Percentiles rank a stretch among this genome's conserved stretches.
These are phyloP conservation scores for Lepetodrilus schrolli DNA, from an alignment of 2,888 invertebrate genomes.

Conservation along the genomic window DNA sequence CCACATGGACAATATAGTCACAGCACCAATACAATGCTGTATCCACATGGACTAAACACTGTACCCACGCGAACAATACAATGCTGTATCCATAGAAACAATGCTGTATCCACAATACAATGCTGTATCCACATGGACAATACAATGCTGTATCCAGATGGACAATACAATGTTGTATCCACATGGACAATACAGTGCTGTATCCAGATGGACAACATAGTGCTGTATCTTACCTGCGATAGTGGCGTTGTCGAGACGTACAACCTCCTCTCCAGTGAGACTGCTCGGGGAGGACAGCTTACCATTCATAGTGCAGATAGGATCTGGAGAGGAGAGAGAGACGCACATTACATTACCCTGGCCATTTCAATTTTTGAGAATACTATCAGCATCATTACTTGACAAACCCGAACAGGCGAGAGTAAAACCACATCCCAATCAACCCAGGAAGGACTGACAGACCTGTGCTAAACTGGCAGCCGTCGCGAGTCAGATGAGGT, in stretches of 20 bases:
- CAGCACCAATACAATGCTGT: too few species aligned
- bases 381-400: constrained; percentile 2
- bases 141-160: not conserved
- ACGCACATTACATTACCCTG: too few species aligned
- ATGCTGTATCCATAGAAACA: not conserved
- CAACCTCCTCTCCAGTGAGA: not conserved
- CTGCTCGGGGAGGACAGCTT: not conserved
- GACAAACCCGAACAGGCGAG: constrained; percentile 9
- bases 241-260: not conserved
- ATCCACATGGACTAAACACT: not conserved
- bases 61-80: not conserved
- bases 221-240: not conserved
- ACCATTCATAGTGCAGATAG: constrained; percentile 12
- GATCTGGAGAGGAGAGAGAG: not conserved
- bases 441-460: not conserved
- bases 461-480: not conserved
- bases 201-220: too few species aligned
- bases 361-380: constrained; percentile 14
- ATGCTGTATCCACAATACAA: not conserved
- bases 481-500: not conserved
- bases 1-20: too few species aligned
- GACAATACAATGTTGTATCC: not conserved
- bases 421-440: not conserved
- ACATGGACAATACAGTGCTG: not conserved
- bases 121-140: not conserved